Percentiles rank a stretch among this genome's conserved stretches.
Evolutionary conservation across 2,113 vertebrate species (phyloP).

Genomic region (Brachionichthys hirsutus): DNA sequence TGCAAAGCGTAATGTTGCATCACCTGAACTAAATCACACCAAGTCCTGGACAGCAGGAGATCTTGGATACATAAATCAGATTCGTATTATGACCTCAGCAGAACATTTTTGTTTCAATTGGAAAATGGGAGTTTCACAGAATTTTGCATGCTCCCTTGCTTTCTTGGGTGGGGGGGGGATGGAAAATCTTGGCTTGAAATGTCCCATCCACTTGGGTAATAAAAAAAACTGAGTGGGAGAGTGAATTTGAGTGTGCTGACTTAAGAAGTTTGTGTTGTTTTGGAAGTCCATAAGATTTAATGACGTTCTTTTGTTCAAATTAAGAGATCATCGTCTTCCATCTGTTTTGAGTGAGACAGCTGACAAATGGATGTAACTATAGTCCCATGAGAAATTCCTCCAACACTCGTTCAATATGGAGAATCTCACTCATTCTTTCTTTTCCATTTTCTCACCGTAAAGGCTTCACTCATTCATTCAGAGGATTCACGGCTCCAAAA

Average conservation of each 20-base stretch:
- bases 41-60: constrained; percentile 43
- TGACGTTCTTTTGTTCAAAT: constrained; percentile 43
- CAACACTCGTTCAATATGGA: constrained; percentile 1
- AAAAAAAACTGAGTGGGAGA: constrained; percentile 29
- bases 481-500: too few species aligned
- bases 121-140: constrained; percentile 27
- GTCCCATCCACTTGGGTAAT: constrained; percentile 31
- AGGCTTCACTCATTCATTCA: too few species aligned
- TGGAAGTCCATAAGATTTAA: constrained; percentile 41
- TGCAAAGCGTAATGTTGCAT: constrained; percentile 45
- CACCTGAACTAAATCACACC: constrained; percentile 53
- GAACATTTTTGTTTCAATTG: constrained; percentile 14
- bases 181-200: constrained; percentile 24
- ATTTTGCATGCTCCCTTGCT: constrained; percentile 27
- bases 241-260: constrained; percentile 41
- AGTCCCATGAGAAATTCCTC: constrained; percentile 13
- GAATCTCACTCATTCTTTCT: constrained; percentile 1
- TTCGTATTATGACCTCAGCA: not conserved
- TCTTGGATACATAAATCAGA: constrained; percentile 41
- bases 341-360: constrained; percentile 29
- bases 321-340: constrained; percentile 29
- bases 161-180: constrained; percentile 16
- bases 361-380: not conserved
- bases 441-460: not conserved
- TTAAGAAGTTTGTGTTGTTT: constrained; percentile 47